Conservation (phyloP, 1,140 invertebrate species). For the Battus philenor region DNA sequence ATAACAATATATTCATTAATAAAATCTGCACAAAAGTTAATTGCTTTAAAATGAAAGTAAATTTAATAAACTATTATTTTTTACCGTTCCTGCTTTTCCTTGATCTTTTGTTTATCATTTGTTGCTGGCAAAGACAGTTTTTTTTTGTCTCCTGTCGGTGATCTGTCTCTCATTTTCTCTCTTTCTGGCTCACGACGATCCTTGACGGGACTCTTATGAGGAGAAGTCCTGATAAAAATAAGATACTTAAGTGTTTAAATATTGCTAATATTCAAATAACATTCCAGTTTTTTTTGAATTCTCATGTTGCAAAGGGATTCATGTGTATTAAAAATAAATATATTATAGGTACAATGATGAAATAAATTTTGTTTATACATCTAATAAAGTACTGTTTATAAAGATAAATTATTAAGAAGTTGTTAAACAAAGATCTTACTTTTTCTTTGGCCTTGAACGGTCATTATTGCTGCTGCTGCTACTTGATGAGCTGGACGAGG, state of each 20-base stretch:
- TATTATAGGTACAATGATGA: too few species aligned
- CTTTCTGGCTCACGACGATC: slow-evolving; percentile 73
- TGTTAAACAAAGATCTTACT: too few species aligned
- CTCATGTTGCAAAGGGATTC: too few species aligned
- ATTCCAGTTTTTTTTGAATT: too few species aligned
- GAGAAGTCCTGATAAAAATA: slow-evolving; percentile 48
- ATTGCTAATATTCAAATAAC: too few species aligned
- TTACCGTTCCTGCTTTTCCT: slow-evolving; percentile 66
- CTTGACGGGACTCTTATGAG: slow-evolving; percentile 71
- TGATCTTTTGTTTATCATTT: slow-evolving; percentile 77
- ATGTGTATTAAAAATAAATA: too few species aligned
- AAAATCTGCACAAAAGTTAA: slow-evolving; percentile 3
- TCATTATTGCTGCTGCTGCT: slow-evolving; percentile 78
- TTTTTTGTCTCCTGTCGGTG: slow-evolving; percentile 66
- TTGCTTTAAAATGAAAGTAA: too few species aligned
- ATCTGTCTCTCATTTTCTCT: slow-evolving; percentile 74
- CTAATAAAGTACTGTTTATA: too few species aligned
- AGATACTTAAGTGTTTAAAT: too few species aligned
- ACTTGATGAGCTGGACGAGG: slow-evolving; percentile 77
- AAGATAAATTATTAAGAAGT: too few species aligned
- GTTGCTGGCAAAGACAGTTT: slow-evolving; percentile 58
- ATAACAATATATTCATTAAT: slow-evolving; percentile 6
- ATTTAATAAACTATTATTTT: too few species aligned
- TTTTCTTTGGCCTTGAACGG: slow-evolving; percentile 78
- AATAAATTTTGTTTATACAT: neutral